A percentile compares a stretch with the other conserved stretches of the same genome.
Conservation (phyloP, 2,113 vertebrate species). For the Sardina pilchardus region DNA sequence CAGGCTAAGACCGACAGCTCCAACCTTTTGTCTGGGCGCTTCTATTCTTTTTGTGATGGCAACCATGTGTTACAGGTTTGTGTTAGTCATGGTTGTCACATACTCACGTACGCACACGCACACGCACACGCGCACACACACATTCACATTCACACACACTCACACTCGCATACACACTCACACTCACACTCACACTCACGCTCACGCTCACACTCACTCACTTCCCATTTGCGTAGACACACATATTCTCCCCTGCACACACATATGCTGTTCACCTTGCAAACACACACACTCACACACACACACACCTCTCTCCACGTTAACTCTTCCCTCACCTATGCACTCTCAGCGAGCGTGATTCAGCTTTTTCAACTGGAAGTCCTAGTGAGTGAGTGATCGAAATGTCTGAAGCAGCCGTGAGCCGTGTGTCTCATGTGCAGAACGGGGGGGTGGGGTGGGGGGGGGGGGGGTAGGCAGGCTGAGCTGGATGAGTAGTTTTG, state of each 20-base stretch:
- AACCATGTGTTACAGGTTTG: conserved; percentile 14
- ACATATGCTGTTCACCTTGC: not conserved
- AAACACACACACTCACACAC: not conserved
- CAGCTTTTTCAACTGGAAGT: not conserved
- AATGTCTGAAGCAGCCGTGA: not conserved
- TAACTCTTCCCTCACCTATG: not conserved
- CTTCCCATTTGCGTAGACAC: not conserved
- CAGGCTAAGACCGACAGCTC: not conserved
- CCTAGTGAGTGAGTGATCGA: not conserved
- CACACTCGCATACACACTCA: not conserved
- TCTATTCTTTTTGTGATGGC: not conserved
- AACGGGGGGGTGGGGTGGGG: not conserved
- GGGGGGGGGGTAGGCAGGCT: too few relatives aligned
- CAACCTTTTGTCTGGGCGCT: not conserved
- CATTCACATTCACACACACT: not conserved
- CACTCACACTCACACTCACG: too few relatives aligned
- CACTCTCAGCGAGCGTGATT: not conserved
- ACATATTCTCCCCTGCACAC: too few relatives aligned
- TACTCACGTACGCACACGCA: not conserved
- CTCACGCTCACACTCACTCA: not conserved
- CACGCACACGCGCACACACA: not conserved
- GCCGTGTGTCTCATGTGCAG: not conserved
- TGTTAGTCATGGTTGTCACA: conserved; percentile 6
- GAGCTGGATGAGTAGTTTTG: not conserved
- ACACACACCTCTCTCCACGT: not conserved